These are phyloP conservation scores for Rhagium mordax DNA, from an alignment of 2,888 invertebrate genomes.

Conservation along the genomic window DNA sequence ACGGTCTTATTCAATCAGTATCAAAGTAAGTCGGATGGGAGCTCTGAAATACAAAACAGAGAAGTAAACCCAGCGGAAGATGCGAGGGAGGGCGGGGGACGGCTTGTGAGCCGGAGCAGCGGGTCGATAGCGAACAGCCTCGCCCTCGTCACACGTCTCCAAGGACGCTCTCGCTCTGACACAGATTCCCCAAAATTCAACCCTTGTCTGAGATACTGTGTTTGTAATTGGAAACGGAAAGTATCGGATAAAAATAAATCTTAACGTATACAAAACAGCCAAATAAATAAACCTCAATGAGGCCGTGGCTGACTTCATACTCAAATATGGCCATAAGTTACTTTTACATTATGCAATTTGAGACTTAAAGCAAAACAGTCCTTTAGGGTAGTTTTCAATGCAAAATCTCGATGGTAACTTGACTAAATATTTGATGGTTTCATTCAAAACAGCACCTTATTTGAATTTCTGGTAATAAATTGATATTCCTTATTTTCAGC, in stretches of 20 bases:
- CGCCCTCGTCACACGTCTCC: conserved; percentile 59
- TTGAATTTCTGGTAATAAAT: too few species aligned
- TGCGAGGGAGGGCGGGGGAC: conserved; percentile 40
- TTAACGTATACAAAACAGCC: neutral
- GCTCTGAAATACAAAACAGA: conserved; percentile 39
- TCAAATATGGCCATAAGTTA: neutral
- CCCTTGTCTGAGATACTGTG: conserved; percentile 11
- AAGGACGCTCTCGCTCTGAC: conserved; percentile 57
- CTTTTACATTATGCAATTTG: too few species aligned
- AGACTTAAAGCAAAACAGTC: too few species aligned
- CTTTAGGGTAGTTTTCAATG: too few species aligned
- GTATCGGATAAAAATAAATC: conserved; percentile 5
- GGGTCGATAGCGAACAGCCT: conserved; percentile 60
- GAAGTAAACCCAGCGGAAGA: conserved; percentile 19
- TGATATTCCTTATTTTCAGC: too few species aligned
- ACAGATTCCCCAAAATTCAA: conserved; percentile 49
- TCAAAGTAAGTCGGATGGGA: conserved; percentile 33
- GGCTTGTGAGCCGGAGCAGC: conserved; percentile 20
- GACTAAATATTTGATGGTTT: too few species aligned
- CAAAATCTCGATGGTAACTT: too few species aligned
- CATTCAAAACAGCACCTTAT: too few species aligned
- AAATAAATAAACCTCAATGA: conserved; percentile 4
- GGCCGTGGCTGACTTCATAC: neutral
- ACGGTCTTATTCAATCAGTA: conserved; percentile 40
- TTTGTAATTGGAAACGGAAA: conserved; percentile 20